Evolutionary conservation across 2,797 vertebrate genomes (phyloP).

Genomic region (Varecia variegata): DNA sequence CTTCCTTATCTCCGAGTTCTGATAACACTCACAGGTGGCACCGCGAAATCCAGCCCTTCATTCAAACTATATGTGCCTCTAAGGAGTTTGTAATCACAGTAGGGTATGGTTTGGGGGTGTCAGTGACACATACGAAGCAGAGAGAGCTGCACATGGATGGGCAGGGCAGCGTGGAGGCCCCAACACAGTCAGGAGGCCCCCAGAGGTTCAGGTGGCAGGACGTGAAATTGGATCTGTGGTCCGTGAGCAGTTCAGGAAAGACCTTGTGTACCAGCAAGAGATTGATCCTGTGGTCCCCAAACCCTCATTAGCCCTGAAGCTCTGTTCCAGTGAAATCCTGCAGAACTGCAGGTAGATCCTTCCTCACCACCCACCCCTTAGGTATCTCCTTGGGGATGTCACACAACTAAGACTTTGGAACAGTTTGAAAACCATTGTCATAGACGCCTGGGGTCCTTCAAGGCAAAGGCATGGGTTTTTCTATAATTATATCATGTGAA

Average conservation of each 20-base stretch:
- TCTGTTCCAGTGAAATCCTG: background rate
- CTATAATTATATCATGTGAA: background rate
- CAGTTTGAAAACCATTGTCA: background rate
- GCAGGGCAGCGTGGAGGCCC: background rate
- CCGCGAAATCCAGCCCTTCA: background rate
- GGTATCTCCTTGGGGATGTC: background rate
- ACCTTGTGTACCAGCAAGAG: background rate
- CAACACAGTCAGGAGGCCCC: background rate
- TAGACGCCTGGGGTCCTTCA: background rate
- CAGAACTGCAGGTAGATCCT: background rate
- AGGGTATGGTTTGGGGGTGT: background rate
- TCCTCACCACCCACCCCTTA: background rate
- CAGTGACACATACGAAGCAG: background rate
- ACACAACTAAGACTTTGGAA: conserved; percentile 6
- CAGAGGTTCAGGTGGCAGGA: background rate
- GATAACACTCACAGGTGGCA: background rate
- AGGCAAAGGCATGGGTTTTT: background rate
- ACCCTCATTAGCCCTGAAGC: background rate
- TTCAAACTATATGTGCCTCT: background rate
- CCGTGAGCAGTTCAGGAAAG: background rate
- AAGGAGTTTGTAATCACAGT: background rate
- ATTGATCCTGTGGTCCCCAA: background rate
- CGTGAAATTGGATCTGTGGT: background rate
- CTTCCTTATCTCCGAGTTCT: background rate
- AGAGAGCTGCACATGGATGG: background rate